phyloP scores from a whole-genome alignment of 2,113 vertebrate genomes.

The Plecturocebus donacophilus region DNA sequence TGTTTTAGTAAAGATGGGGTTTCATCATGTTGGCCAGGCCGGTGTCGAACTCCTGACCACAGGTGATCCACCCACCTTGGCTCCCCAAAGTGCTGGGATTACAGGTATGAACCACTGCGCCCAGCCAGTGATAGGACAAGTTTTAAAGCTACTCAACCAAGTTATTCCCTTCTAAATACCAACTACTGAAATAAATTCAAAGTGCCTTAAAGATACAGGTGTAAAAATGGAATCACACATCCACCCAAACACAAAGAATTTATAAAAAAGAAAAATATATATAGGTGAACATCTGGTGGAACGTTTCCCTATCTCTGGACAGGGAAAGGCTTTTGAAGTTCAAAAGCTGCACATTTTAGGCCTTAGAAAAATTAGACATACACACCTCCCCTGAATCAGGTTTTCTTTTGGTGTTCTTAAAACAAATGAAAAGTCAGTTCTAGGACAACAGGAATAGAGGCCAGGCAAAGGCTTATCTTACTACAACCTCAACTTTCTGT shows the following conservation, averaged over 20 bases:
- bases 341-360: not conserved
- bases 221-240: not conserved
- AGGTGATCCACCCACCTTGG: not conserved
- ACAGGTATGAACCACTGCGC: not conserved
- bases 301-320: not conserved
- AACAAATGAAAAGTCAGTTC: not conserved
- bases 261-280: not conserved
- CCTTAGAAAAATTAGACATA: not conserved
- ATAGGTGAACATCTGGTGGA: not conserved
- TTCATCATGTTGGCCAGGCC: not conserved
- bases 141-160: constrained; percentile 3
- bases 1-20: not conserved
- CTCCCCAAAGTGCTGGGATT: not conserved
- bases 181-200: constrained; percentile 42
- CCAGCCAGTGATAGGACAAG: not conserved
- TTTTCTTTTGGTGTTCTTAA: not conserved
- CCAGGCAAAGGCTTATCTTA: not conserved
- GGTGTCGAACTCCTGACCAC: not conserved
- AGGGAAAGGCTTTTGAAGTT: not conserved
- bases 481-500: not conserved
- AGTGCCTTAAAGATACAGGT: not conserved
- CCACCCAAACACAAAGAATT: not conserved
- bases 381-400: not conserved
- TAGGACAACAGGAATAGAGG: not conserved
- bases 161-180: not conserved